A percentile compares a stretch with the other conserved stretches of the same genome.
Conservation (phyloP, 1,140 invertebrate genomes). For the Drosophila varians region DNA sequence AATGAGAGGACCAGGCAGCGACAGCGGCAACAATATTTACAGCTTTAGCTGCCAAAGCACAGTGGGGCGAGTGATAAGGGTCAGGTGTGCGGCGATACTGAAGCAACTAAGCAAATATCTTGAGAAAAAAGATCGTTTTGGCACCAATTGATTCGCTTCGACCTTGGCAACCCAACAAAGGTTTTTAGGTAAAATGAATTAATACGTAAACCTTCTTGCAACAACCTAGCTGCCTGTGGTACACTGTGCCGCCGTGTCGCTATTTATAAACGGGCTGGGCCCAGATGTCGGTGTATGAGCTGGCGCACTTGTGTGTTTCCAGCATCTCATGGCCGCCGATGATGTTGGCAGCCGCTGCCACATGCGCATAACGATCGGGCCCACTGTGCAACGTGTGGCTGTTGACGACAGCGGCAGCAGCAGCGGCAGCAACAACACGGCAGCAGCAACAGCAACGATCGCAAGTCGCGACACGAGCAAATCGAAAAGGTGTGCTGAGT, state of each 20-base stretch:
- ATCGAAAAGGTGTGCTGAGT: conserved; percentile 60
- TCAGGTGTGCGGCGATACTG: background rate
- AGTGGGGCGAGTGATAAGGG: conserved; percentile 40
- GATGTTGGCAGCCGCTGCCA: conserved; percentile 60
- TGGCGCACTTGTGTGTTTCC: conserved; percentile 20
- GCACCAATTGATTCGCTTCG: no score
- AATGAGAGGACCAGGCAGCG: conserved; percentile 49
- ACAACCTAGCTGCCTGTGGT: conserved; percentile 1
- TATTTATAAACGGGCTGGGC: conserved; percentile 39
- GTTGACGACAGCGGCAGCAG: conserved; percentile 64
- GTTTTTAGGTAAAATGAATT: background rate
- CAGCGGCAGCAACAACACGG: conserved; percentile 32
- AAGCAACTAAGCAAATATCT: background rate
- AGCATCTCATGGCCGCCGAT: conserved; percentile 41
- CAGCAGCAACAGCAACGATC: conserved; percentile 57
- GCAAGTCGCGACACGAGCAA: conserved; percentile 66
- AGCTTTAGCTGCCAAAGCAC: conserved; percentile 68
- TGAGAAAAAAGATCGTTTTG: background rate
- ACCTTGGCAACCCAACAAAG: no score
- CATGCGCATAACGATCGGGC: conserved; percentile 60
- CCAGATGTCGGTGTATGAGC: conserved; percentile 8
- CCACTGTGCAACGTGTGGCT: conserved; percentile 79
- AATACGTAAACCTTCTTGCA: conserved; percentile 4
- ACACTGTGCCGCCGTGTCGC: conserved; percentile 27
- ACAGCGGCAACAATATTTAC: conserved; percentile 73